Base-by-base conservation (phyloP, 2,113 vertebrate species). In the Nycticorax nycticorax region DNA sequence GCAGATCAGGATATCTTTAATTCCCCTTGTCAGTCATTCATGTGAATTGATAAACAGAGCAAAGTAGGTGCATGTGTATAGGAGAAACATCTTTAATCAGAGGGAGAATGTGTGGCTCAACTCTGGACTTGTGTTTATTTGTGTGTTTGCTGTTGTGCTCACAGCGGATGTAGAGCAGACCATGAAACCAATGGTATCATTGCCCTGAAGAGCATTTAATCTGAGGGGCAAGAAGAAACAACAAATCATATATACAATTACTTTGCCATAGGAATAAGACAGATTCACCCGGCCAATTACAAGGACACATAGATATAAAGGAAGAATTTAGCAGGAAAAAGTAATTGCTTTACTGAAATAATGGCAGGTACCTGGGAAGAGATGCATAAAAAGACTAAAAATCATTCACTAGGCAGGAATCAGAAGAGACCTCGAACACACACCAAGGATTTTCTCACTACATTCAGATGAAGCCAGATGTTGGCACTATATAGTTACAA, bases 291-390 rank as follows among this genome's bases (percentile, higher is more conserved):
- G 68, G n/a, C 39, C 2, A 27, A 30, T 74, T 89, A 45, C 50
- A 82, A 62, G 73, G 52, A 50, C 27, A 50, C 2, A 1, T 76
- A 68, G 39, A 41, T 78, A 89, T 62, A 66, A 94, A 81, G 26
- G 10, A 94, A 89, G 59, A 94, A 81, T 80, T 86, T 43, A 32
- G 73, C 73, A 26, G 33, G 1, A 52, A 72, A 88, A 89, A 52
- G 16, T 73, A 94, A 73, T 77, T 95, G 24, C 64, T 74, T 90
- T 90, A 33, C 27, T 43, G 66, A 89, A 94, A 93, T 89, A 62
- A 69, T 26, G 41, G 21, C 47, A 66, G 22, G 30, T 85, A 88
- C n/a, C 20, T 60, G 32, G 20, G 57, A 93, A 85, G 78, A 92
- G 23, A 59, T 48, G 43, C 62, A 88, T 64, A 33, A 78, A 76